These are phyloP conservation scores for Leptobrachium leishanense DNA, from an alignment of 2,113 vertebrate genomes.

Conservation along the genomic window DNA sequence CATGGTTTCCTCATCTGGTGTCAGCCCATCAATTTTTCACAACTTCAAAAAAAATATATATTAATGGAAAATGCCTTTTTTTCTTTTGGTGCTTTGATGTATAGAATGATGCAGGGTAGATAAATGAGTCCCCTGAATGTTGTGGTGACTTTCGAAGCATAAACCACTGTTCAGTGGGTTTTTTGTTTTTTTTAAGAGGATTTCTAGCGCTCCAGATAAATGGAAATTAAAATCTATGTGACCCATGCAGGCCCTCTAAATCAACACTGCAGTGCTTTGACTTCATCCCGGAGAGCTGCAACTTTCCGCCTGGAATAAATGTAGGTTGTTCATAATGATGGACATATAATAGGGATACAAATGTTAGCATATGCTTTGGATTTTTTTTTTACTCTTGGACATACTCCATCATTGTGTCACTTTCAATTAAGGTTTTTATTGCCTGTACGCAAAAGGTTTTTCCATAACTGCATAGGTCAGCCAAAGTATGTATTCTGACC, in stretches of 20 bases:
- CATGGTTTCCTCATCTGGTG: background rate
- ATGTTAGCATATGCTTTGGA: slow-evolving; percentile 33
- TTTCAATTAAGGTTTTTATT: slow-evolving; percentile 49
- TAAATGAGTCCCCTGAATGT: slow-evolving; percentile 16
- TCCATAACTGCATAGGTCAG: slow-evolving; percentile 29
- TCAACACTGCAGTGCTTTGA: background rate
- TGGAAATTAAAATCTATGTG: slow-evolving; percentile 3
- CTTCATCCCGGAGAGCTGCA: background rate
- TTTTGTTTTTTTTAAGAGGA: background rate
- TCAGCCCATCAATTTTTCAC: slow-evolving; percentile 30
- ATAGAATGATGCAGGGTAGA: slow-evolving; percentile 14
- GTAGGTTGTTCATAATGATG: slow-evolving; percentile 38
- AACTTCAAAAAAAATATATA: background rate
- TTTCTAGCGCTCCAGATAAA: background rate
- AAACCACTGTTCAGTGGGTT: background rate
- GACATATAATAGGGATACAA: slow-evolving; percentile 34
- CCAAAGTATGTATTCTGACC: slow-evolving; percentile 34
- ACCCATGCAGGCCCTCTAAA: background rate
- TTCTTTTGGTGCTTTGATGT: slow-evolving; percentile 3
- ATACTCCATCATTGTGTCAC: slow-evolving; percentile 27
- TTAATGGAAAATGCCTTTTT: slow-evolving; percentile 23
- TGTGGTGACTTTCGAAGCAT: slow-evolving; percentile 19
- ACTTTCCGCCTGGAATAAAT: background rate
- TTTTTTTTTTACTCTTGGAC: slow-evolving; percentile 41
- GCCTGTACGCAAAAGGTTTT: slow-evolving; percentile 45